Conservation (phyloP, 2,797 vertebrate genomes). For the Pelochelys cantorii region DNA sequence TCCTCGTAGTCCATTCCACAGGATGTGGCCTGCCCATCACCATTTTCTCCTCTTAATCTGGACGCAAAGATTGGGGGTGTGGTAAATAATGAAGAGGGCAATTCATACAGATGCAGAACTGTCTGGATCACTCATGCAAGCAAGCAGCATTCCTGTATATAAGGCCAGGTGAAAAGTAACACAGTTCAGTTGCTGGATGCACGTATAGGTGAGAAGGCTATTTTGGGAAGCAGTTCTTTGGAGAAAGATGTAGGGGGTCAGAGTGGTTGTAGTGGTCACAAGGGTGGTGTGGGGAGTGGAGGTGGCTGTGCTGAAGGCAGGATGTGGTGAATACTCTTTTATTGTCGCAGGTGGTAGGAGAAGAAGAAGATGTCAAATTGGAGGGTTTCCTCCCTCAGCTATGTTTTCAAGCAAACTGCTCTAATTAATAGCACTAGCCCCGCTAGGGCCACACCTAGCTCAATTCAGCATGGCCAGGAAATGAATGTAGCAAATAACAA, state of each 20-base stretch:
- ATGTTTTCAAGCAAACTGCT: background rate
- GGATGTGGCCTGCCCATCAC: too few species aligned
- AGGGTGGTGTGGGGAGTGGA: too few species aligned
- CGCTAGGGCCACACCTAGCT: background rate
- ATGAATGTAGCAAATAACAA: background rate
- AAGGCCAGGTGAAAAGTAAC: background rate
- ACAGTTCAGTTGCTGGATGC: too few species aligned
- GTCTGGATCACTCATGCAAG: background rate
- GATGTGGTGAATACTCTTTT: background rate
- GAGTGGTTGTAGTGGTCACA: background rate
- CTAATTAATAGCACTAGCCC: background rate
- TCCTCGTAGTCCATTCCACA: too few species aligned
- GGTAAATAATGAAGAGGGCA: background rate
- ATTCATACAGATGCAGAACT: background rate
- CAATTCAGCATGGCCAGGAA: background rate
- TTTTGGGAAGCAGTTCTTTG: background rate
- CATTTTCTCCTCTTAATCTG: too few species aligned
- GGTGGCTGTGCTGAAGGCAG: background rate
- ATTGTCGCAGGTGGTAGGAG: accelerated
- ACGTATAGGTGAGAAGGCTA: background rate
- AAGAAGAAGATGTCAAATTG: background rate
- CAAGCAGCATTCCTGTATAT: background rate
- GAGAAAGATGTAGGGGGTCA: background rate
- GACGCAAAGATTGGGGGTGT: too few species aligned
- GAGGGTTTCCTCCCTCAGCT: background rate